phyloP scores from a whole-genome alignment of 2,888 invertebrate species.

The Polietes domitor region DNA sequence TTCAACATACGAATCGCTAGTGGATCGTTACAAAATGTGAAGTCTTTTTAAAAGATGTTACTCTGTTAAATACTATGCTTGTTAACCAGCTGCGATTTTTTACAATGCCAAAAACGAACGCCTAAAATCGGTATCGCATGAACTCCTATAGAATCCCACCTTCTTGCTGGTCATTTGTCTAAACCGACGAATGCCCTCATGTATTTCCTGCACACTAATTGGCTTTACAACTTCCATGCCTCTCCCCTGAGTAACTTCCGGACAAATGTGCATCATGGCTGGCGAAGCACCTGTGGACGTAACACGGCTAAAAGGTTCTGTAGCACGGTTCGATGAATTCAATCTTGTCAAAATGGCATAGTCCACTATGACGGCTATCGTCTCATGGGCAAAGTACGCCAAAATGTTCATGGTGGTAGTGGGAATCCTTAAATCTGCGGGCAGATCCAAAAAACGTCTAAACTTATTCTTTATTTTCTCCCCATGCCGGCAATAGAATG shows the following conservation, averaged over 20 bases:
- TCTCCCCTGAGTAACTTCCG: conserved; percentile 81
- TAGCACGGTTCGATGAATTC: conserved; percentile 86
- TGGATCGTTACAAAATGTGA: too few species aligned
- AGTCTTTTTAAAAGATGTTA: too few species aligned
- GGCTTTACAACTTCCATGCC: conserved; percentile 86
- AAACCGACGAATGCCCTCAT: conserved; percentile 89
- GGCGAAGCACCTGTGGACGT: conserved; percentile 79
- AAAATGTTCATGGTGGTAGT: conserved; percentile 88
- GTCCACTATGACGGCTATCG: conserved; percentile 93
- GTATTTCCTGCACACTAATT: conserved; percentile 90
- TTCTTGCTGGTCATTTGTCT: conserved; percentile 77
- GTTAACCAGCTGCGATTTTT: conserved; percentile 24
- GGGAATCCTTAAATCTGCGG: conserved; percentile 84
- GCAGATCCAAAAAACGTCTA: conserved; percentile 85
- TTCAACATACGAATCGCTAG: too few species aligned
- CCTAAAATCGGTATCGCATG: conserved; percentile 76
- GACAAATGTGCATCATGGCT: conserved; percentile 80
- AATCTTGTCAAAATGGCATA: conserved; percentile 90
- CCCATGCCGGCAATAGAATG: conserved; percentile 84
- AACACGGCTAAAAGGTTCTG: conserved; percentile 87
- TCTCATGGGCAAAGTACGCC: conserved; percentile 93
- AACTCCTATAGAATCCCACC: conserved; percentile 77
- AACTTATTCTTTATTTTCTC: conserved; percentile 83
- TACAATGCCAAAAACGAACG: conserved; percentile 78
- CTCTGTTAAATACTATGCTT: too few species aligned